Evolutionary conservation across 1,140 invertebrate species (phyloP).

Genomic region (Bilobella aurantiaca): DNA sequence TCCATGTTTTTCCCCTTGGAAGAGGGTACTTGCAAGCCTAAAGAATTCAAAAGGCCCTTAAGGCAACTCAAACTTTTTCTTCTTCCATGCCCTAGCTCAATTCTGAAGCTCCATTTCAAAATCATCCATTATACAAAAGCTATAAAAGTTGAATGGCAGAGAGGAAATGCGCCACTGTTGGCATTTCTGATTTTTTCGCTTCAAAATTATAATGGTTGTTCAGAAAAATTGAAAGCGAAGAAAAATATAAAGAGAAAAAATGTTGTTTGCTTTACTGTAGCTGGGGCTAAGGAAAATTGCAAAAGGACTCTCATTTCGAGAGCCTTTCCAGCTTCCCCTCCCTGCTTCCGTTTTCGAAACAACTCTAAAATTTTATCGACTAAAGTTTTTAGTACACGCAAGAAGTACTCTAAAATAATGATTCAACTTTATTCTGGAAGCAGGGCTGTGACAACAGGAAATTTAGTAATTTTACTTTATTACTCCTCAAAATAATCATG

Average conservation of each 20-base stretch:
- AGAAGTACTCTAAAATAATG: not conserved
- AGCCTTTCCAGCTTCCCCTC: not conserved
- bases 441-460: too few species aligned
- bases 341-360: too few species aligned
- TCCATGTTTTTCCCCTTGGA: not conserved
- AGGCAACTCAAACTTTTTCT: too few species aligned
- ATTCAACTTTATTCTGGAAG: too few species aligned
- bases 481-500: too few species aligned
- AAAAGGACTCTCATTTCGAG: not conserved
- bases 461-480: too few species aligned
- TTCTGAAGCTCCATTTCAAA: not conserved
- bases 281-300: not conserved
- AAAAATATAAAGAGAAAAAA: not conserved
- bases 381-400: too few species aligned
- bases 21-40: too few species aligned
- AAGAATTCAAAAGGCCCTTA: too few species aligned
- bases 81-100: not conserved
- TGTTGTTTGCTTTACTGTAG: not conserved
- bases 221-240: too few species aligned
- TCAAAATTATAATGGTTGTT: too few species aligned
- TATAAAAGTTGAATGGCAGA: not conserved
- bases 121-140: slow-evolving; percentile 3
- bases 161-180: not conserved
- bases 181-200: not conserved
- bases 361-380: not conserved